phyloP scores from a whole-genome alignment of 2,113 vertebrate species.

The Pseudopodoces humilis region DNA sequence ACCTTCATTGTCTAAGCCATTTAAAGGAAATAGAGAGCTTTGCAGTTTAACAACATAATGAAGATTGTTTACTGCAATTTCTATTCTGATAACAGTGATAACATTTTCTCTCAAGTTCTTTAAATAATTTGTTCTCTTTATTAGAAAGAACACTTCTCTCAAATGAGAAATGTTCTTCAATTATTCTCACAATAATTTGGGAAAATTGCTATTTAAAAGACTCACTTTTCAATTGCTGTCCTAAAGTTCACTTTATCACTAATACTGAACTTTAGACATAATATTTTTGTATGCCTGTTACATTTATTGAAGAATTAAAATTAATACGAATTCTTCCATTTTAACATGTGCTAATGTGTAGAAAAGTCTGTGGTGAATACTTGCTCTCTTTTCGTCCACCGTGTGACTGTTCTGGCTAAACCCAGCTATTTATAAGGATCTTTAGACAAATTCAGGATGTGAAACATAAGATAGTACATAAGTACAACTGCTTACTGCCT shows the following conservation, averaged over 20 bases:
- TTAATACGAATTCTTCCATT: neutral
- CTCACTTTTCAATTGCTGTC: neutral
- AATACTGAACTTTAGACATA: neutral
- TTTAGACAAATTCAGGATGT: neutral
- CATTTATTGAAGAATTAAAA: neutral
- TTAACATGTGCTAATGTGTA: neutral
- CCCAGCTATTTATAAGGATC: neutral
- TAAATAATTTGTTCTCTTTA: neutral
- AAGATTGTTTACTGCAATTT: neutral
- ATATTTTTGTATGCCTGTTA: neutral
- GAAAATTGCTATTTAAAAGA: neutral
- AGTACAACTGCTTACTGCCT: neutral
- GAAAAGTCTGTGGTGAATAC: neutral
- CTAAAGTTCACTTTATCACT: neutral
- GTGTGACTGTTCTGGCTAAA: neutral
- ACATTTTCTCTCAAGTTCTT: slow-evolving; percentile 6
- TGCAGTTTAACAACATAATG: neutral
- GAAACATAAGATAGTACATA: neutral
- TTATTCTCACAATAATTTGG: neutral
- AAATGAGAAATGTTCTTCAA: neutral
- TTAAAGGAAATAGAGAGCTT: neutral
- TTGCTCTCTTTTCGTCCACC: neutral
- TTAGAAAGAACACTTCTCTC: neutral
- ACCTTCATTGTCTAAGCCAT: neutral
- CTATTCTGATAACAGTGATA: neutral